phyloP scores from a whole-genome alignment of 1,140 invertebrate species.

The Chymomyza costata region DNA sequence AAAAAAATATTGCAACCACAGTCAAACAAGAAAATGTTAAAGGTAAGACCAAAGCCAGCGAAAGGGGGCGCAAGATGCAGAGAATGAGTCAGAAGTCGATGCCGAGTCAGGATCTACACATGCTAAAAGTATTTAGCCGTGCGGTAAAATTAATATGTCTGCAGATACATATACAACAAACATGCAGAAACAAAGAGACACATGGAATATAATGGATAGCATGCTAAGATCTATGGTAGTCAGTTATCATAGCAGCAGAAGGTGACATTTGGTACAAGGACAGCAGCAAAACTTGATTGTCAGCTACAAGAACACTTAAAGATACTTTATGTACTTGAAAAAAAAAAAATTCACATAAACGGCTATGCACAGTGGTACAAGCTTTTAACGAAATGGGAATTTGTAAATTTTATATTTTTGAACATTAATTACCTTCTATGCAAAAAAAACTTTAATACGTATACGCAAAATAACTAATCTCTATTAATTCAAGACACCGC shows the following conservation, averaged over 20 bases:
- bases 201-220: constrained; percentile 5
- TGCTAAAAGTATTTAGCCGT: constrained; percentile 51
- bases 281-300: constrained; percentile 2
- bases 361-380: too few relatives aligned
- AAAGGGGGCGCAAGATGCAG: not conserved
- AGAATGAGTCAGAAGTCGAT: constrained; percentile 20
- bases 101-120: constrained; percentile 39
- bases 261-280: too few relatives aligned
- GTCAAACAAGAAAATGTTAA: constrained; percentile 60
- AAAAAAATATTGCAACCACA: too few relatives aligned
- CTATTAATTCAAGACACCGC: too few relatives aligned
- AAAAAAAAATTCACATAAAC: not conserved
- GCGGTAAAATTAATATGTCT: constrained; percentile 63
- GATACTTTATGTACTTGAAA: constrained; percentile 3
- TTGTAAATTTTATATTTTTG: too few relatives aligned
- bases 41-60: constrained; percentile 22
- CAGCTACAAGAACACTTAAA: constrained; percentile 1
- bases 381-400: too few relatives aligned
- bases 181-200: constrained; percentile 11
- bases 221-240: constrained; percentile 29
- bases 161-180: constrained; percentile 24
- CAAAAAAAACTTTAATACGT: too few relatives aligned
- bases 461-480: too few relatives aligned
- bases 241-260: constrained; percentile 20
- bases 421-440: too few relatives aligned